phyloP scores from a whole-genome alignment of 2,113 vertebrate species.

The Strigops habroptila region DNA sequence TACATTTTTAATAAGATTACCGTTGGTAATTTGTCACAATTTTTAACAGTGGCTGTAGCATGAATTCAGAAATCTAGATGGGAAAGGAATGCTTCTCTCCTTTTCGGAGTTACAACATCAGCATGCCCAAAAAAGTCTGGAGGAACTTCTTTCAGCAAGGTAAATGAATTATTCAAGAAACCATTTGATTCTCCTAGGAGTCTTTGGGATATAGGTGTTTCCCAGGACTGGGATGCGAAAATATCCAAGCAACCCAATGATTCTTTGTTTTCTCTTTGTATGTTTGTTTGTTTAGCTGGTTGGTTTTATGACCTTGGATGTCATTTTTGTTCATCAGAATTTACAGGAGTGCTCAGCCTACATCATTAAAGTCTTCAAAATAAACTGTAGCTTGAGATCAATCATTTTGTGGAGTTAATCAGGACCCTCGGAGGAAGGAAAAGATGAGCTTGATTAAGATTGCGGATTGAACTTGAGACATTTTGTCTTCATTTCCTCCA shows the following conservation, averaged over 20 bases:
- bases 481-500: slow-evolving; percentile 31
- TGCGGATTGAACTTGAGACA: background rate
- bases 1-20: background rate
- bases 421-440: slow-evolving; percentile 17
- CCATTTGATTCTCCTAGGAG: background rate
- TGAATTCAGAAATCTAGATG: background rate
- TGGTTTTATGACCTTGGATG: background rate
- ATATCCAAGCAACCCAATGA: background rate
- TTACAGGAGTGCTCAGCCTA: background rate
- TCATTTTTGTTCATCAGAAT: background rate
- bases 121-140: background rate
- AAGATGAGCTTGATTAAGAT: slow-evolving; percentile 41
- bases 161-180: background rate
- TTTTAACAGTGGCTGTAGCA: background rate
- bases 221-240: background rate
- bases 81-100: background rate
- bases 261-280: background rate
- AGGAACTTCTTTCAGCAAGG: background rate
- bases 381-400: background rate
- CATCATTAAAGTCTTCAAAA: background rate
- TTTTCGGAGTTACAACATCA: background rate
- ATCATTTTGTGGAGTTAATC: slow-evolving; percentile 9
- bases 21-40: background rate
- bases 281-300: background rate
- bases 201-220: background rate